Evolutionary conservation across 35 echinoderm and acorn worm genomes (phyloP).

Genomic region (Holothuria glaberrima): DNA sequence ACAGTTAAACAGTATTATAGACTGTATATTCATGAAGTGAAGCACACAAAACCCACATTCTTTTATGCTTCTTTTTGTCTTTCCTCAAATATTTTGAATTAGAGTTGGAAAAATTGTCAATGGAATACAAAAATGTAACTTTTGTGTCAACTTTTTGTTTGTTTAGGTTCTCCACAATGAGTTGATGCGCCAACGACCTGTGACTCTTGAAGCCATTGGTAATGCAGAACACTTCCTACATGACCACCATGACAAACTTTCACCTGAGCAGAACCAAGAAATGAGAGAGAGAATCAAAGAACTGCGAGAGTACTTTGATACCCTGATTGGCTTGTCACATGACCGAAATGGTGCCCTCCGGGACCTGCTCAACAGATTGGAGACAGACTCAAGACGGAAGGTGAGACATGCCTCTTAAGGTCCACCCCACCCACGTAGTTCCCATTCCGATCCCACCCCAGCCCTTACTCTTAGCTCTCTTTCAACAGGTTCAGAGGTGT

Average conservation of each 20-base stretch:
- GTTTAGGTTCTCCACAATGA: constrained; percentile 83
- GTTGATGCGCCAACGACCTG: constrained; percentile 63
- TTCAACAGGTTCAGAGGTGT: too few species aligned
- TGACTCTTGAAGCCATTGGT: constrained; percentile 82
- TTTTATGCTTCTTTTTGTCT: too few species aligned
- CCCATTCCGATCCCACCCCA: too few species aligned
- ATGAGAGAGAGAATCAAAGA: constrained; percentile 84
- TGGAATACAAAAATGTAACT: neutral
- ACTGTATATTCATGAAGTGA: too few species aligned
- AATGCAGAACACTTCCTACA: constrained; percentile 90
- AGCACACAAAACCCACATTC: too few species aligned
- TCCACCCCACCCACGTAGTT: too few species aligned
- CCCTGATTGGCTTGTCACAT: constrained; percentile 81
- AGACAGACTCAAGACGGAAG: constrained; percentile 76
- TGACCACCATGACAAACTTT: constrained; percentile 87
- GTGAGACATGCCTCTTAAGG: constrained; percentile 27
- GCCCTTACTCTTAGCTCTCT: too few species aligned
- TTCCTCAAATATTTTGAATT: neutral
- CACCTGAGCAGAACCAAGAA: constrained; percentile 76
- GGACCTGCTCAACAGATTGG: constrained; percentile 73
- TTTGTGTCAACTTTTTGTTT: neutral
- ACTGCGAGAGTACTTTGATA: constrained; percentile 94
- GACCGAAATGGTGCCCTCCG: constrained; percentile 75
- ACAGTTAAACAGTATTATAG: too few species aligned
- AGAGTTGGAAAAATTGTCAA: too few species aligned